Base-by-base conservation (phyloP, 2,113 vertebrate genomes). In the Pteronura brasiliensis region DNA sequence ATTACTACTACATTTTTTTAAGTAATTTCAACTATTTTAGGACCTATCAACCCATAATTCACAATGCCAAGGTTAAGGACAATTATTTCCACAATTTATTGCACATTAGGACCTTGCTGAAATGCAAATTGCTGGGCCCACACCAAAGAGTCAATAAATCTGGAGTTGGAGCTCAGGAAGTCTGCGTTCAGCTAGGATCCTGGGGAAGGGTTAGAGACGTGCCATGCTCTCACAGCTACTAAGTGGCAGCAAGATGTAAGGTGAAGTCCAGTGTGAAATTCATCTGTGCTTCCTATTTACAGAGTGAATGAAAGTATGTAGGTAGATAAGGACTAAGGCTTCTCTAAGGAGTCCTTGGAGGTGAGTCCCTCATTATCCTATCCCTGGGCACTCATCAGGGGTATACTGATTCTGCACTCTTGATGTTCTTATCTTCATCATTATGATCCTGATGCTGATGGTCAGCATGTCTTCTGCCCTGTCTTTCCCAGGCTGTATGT, bases 1-100 rank as follows among this genome's bases (percentile, higher is more conserved):
- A 91, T 96, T 95, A 88, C 71, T 86, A 39, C 87, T 86, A 9
- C 6, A 67, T 67, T 84, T 94, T 94, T 31, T 84, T 84, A 49
- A 77, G 14, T 63, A 91, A 85, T 85, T 42, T 90, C 67, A 80
- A 71, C 39, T 57, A 69, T 76, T 81, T 88, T 42, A 81, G 31
- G 13, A 29, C 20, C 11, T 31, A 1, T 55, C 36, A 83, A 86
- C 7, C 18, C 85, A 5, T 31, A 84, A 88, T 59, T 96, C 34
- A 49, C 57, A 93, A 77, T 65, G 47, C 21, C 36, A 91, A 81
- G 34, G 14, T 63, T 94, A 94, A 47, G 55, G 63, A 12, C 18
- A 71, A 2, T 42, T 27, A 36, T 91, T 57, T 4, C 27, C 57
- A 59, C 13, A 52, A 20, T 77, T 85, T 76, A 76, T 34, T 55